These are phyloP conservation scores for Jordanella pulchra DNA, from an alignment of 2,797 vertebrate species.

Conservation along the genomic window DNA sequence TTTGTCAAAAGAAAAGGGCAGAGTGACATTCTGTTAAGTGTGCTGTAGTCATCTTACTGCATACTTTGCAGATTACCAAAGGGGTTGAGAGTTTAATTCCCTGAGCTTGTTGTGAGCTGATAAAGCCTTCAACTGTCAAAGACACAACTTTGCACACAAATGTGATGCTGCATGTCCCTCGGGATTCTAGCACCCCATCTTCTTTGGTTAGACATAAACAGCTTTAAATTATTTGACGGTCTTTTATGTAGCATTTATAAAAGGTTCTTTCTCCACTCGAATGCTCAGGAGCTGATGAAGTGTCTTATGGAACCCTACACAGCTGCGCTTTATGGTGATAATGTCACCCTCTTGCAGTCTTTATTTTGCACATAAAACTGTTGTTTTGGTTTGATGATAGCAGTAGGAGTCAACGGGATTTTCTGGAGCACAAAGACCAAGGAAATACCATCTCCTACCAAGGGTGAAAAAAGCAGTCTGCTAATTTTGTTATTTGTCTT, in stretches of 20 bases:
- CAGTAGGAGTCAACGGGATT: constrained; percentile 20
- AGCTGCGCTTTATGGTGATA: constrained; percentile 34
- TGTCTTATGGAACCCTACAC: constrained; percentile 24
- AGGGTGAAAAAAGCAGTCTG: constrained; percentile 44
- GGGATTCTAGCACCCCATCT: constrained; percentile 50
- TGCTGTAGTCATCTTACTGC: constrained; percentile 48
- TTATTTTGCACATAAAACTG: constrained; percentile 31
- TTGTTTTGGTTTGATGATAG: constrained; percentile 28
- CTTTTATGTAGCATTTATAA: constrained; percentile 52
- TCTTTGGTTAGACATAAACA: constrained; percentile 61
- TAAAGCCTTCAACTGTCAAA: constrained; percentile 67
- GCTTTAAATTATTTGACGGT: constrained; percentile 41
- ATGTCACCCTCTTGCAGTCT: constrained; percentile 17
- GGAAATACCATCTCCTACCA: constrained; percentile 46
- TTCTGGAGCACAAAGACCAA: constrained; percentile 17
- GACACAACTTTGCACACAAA: constrained; percentile 42
- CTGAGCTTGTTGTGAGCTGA: constrained; percentile 49
- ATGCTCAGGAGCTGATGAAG: constrained; percentile 41
- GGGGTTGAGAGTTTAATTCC: constrained; percentile 74
- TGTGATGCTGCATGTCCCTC: constrained; percentile 43
- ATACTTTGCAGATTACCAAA: constrained; percentile 70
- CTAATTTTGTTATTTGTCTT: constrained; percentile 53
- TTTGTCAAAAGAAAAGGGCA: constrained; percentile 78
- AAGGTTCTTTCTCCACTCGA: constrained; percentile 53
- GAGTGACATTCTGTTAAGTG: constrained; percentile 78